Evolutionary conservation across 2,888 invertebrate species (phyloP).

Genomic region (Maniola hyperantus): DNA sequence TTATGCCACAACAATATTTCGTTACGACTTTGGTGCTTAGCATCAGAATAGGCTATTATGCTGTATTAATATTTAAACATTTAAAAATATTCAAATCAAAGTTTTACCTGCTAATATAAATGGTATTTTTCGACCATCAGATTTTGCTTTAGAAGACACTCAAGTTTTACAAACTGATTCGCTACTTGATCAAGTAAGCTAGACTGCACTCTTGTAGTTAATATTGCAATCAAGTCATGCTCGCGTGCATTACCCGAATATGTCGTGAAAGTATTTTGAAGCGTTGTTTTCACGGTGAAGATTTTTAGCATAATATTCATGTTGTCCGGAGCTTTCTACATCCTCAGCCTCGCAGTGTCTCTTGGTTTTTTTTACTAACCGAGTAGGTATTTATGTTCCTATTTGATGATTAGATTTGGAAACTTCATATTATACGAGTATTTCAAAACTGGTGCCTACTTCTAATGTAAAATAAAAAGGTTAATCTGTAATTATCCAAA

Average conservation of each 20-base stretch:
- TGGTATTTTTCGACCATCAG: neutral
- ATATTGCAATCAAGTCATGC: conserved; percentile 61
- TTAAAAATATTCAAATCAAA: conserved; percentile 12
- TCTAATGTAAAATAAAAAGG: neutral
- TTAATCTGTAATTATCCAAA: neutral
- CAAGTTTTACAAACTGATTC: conserved; percentile 1
- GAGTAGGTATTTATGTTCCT: neutral
- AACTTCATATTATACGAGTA: no score
- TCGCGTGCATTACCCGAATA: conserved; percentile 69
- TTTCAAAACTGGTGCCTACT: neutral
- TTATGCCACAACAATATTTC: conserved; percentile 45
- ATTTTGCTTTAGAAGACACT: neutral
- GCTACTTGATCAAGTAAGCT: conserved; percentile 19
- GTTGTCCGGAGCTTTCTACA: conserved; percentile 71
- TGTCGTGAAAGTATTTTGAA: conserved; percentile 79
- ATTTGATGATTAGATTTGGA: neutral
- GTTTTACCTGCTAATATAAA: neutral
- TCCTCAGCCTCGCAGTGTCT: conserved; percentile 48
- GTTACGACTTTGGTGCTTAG: conserved; percentile 19
- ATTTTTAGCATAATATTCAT: conserved; percentile 79
- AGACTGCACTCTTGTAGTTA: conserved; percentile 45
- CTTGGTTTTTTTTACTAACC: conserved; percentile 42
- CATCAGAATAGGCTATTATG: neutral
- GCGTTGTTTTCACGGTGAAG: conserved; percentile 68
- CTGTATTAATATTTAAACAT: neutral